phyloP scores from a whole-genome alignment of 2,113 vertebrate species.

The Coracopsis vasa region DNA sequence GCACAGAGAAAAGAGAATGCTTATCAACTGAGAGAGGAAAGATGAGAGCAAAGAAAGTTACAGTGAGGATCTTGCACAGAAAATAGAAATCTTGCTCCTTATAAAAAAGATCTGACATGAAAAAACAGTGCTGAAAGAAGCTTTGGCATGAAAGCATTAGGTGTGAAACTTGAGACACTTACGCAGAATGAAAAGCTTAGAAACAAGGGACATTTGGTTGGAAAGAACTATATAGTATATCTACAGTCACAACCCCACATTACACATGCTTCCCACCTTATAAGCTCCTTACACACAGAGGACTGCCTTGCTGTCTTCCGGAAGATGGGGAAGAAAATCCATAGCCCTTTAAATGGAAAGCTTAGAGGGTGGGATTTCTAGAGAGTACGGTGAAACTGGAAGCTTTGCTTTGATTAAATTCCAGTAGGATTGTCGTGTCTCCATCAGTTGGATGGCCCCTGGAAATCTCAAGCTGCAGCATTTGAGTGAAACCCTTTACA shows the following conservation, averaged over 20 bases:
- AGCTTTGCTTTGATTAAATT: neutral
- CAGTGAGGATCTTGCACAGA: rapidly evolving
- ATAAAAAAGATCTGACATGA: neutral
- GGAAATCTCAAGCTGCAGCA: neutral
- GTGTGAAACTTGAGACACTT: neutral
- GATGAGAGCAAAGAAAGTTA: neutral
- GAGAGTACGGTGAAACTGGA: neutral
- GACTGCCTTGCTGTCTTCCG: neutral
- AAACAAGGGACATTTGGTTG: neutral
- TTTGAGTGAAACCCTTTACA: neutral
- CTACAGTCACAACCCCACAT: neutral
- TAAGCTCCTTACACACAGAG: neutral
- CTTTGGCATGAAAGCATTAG: neutral
- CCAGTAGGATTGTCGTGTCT: neutral
- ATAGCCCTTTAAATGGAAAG: neutral
- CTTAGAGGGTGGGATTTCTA: neutral
- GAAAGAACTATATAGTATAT: neutral
- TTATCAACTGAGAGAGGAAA: neutral
- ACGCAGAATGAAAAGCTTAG: neutral
- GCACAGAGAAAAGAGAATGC: neutral
- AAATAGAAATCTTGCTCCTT: neutral
- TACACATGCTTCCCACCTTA: neutral
- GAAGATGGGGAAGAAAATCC: neutral
- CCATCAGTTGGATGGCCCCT: neutral
- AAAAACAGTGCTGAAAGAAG: neutral